Percentiles rank a stretch among this genome's conserved stretches.
Conservation (phyloP, 2,888 invertebrate genomes). For the Uropetala carovei region DNA sequence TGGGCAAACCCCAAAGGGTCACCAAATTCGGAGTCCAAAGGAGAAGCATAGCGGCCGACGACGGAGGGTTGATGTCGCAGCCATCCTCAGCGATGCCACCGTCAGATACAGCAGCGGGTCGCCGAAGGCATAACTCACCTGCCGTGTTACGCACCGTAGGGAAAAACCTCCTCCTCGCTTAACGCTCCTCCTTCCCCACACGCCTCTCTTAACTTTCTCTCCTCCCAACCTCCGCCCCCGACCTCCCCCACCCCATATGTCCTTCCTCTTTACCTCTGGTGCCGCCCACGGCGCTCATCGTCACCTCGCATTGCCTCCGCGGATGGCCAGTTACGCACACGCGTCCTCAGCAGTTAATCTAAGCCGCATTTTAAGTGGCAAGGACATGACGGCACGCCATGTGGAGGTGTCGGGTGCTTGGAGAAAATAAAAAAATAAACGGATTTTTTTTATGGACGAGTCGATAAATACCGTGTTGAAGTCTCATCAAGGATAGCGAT, state of each 20-base stretch:
- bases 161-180: no score
- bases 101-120: not conserved
- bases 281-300: constrained; percentile 19
- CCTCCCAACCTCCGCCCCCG: not conserved
- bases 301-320: constrained; percentile 6
- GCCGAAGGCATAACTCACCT: constrained; percentile 10
- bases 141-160: not conserved
- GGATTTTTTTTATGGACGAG: not conserved
- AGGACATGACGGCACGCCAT: not conserved
- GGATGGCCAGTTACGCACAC: not conserved
- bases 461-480: constrained; percentile 10
- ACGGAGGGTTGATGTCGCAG: not conserved
- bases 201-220: not conserved
- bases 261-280: not conserved
- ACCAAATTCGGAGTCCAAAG: constrained; percentile 22
- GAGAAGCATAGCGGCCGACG: not conserved
- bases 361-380: not conserved
- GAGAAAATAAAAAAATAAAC: not conserved
- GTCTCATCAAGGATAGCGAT: not conserved
- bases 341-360: not conserved
- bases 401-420: not conserved
- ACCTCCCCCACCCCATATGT: not conserved
- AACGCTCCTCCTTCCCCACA: not conserved
- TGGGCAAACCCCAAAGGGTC: not conserved
- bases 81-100: not conserved